phyloP scores from a whole-genome alignment of 2,113 vertebrate genomes.

The Boulengeromyrus knoepffleri region DNA sequence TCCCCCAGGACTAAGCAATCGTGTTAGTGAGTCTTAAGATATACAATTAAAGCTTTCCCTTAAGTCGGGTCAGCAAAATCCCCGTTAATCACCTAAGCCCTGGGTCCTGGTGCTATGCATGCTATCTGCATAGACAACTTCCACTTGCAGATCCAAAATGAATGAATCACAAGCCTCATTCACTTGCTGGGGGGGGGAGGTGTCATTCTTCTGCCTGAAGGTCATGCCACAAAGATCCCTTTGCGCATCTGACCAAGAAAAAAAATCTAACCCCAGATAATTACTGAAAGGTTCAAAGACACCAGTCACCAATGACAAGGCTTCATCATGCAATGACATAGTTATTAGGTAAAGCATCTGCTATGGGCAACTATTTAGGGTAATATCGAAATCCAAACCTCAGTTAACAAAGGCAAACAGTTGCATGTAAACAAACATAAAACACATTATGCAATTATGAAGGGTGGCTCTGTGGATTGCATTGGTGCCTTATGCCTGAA shows the following conservation, averaged over 20 bases:
- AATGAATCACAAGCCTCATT: neutral
- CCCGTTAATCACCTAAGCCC: neutral
- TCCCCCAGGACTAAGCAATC: neutral
- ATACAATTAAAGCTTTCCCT: neutral
- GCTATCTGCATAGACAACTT: neutral
- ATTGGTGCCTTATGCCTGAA: neutral
- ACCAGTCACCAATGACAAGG: conserved; percentile 6
- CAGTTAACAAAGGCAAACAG: neutral
- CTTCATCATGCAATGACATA: neutral
- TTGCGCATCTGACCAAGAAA: neutral
- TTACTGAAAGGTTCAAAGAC: conserved; percentile 12
- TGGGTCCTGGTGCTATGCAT: neutral
- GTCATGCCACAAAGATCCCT: neutral
- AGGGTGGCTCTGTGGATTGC: neutral
- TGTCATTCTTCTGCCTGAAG: neutral
- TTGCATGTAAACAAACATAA: neutral
- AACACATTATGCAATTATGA: neutral
- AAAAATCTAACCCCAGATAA: conserved; percentile 14
- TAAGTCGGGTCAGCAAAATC: neutral
- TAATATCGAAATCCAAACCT: neutral
- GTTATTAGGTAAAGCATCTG: neutral
- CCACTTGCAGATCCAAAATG: neutral
- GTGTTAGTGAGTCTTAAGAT: neutral
- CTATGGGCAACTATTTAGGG: neutral
- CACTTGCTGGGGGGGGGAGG: conserved; percentile 21